Percentiles rank a stretch among this genome's conserved stretches.
Conservation (phyloP, 2,888 invertebrate genomes). For the Acanthoscelides obtectus region DNA sequence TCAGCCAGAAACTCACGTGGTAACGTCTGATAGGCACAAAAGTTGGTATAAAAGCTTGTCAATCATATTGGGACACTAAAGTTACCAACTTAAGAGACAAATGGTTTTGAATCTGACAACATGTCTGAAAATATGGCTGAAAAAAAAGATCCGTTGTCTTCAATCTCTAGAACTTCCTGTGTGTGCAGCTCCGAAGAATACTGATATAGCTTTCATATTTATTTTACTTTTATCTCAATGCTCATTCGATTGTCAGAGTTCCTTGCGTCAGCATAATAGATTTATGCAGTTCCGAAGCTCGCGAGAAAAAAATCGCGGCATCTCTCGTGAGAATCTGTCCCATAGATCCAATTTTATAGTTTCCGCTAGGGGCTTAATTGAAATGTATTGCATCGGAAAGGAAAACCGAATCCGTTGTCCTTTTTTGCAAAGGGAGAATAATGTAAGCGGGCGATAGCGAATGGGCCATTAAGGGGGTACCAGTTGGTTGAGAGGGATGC, state of each 20-base stretch:
- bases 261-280: background rate
- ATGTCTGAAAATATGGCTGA: no score
- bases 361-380: background rate
- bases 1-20: no score
- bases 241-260: background rate
- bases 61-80: no score
- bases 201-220: background rate
- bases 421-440: background rate
- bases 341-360: background rate
- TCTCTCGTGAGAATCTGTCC: background rate
- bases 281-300: background rate
- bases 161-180: no score
- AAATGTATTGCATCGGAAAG: background rate
- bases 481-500: no score
- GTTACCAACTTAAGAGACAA: no score
- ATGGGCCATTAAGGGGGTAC: background rate
- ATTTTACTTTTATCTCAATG: background rate
- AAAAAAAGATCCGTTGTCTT: no score
- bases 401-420: background rate
- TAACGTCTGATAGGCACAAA: no score
- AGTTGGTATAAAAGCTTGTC: no score
- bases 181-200: no score
- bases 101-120: no score
- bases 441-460: background rate
- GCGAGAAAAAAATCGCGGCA: background rate